A percentile compares a stretch with the other conserved stretches of the same genome.
Evolutionary conservation across 2,888 invertebrate species (phyloP).

Genomic region (Gastrophysa polygoni): DNA sequence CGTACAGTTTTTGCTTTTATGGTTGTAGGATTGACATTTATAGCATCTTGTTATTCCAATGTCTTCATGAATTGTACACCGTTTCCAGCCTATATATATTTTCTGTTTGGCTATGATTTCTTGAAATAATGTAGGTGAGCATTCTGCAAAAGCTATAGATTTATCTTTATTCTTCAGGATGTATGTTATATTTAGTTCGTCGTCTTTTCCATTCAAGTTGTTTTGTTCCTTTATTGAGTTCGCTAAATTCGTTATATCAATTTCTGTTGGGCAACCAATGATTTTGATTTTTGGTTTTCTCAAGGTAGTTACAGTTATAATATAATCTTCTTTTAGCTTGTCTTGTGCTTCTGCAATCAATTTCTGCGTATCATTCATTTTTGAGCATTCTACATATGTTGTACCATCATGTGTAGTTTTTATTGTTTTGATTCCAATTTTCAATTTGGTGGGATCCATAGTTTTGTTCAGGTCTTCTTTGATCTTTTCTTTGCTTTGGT

Average conservation of each 20-base stretch:
- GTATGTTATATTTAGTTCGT: not conserved
- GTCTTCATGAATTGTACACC: not conserved
- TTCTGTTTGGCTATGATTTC: not conserved
- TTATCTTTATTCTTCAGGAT: not conserved
- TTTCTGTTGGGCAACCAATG: slow-evolving; percentile 1
- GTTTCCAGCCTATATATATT: not conserved
- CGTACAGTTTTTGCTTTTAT: too few species aligned
- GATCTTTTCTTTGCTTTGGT: not conserved
- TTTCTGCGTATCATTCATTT: not conserved
- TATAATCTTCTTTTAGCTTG: not conserved
- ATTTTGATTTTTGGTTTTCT: not conserved
- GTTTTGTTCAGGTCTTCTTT: not conserved
- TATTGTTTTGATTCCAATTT: not conserved
- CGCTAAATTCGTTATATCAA: not conserved
- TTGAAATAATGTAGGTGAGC: not conserved
- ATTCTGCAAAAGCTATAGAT: not conserved
- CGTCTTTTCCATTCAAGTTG: slow-evolving; percentile 1
- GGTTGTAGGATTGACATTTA: not conserved
- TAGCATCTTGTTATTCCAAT: not conserved
- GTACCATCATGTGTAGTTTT: not conserved
- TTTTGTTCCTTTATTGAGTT: slow-evolving; percentile 3
- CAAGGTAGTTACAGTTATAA: not conserved
- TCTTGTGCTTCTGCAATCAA: not conserved
- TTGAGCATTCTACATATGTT: not conserved
- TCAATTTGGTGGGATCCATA: not conserved